phyloP scores from a whole-genome alignment of 2,113 vertebrate genomes.

The Oenanthe melanoleuca region DNA sequence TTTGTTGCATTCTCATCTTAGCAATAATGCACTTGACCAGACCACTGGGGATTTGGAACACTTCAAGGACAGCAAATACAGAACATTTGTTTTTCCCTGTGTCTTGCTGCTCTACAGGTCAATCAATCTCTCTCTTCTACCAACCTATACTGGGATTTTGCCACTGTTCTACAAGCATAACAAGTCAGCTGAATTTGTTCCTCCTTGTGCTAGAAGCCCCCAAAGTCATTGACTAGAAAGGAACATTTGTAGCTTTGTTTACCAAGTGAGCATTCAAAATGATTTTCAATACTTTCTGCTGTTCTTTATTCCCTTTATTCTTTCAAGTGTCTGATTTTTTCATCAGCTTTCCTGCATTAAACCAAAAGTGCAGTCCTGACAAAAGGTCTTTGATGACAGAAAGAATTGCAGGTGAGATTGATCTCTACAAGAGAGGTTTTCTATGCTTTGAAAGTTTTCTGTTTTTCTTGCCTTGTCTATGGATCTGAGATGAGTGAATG shows the following conservation, averaged over 20 bases:
- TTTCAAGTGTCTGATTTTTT: background rate
- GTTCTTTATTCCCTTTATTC: background rate
- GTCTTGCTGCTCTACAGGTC: background rate
- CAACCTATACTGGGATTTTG: background rate
- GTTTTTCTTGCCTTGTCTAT: background rate
- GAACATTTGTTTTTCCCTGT: background rate
- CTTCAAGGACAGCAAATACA: background rate
- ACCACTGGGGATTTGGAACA: background rate
- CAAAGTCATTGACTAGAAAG: background rate
- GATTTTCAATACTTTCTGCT: background rate
- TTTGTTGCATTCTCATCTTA: background rate
- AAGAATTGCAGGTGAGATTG: background rate
- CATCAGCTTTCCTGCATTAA: background rate
- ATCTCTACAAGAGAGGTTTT: background rate
- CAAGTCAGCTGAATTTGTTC: background rate
- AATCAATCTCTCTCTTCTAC: background rate
- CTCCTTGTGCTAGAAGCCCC: background rate
- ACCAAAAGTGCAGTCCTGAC: background rate
- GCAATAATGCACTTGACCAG: background rate
- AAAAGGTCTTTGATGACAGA: background rate
- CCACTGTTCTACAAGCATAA: background rate
- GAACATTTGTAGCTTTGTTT: conserved; percentile 29
- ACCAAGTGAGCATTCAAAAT: background rate
- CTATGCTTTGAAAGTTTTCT: background rate
- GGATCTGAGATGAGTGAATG: background rate